These are phyloP conservation scores for Cryptocheilus praepositus DNA, from an alignment of 2,888 invertebrate genomes.

Conservation along the genomic window DNA sequence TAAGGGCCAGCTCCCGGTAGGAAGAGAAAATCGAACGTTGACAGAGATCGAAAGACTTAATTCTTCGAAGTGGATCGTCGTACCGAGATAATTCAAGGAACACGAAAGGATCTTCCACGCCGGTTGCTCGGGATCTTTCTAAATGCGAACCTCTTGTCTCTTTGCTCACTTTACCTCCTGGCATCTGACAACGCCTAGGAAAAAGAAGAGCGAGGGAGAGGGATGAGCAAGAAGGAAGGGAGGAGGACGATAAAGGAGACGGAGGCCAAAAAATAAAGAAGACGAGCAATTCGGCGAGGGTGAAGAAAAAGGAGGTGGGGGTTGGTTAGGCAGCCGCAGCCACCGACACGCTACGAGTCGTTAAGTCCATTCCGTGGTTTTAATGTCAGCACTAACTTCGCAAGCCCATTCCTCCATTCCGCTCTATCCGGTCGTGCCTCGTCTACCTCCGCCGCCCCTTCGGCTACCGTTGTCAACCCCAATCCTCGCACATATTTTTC, in stretches of 20 bases:
- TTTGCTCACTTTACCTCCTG: constrained; percentile 2
- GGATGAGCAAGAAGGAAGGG: too few relatives aligned
- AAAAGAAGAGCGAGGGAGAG: constrained; percentile 4
- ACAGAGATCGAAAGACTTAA: constrained; percentile 28
- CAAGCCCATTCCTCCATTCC: constrained; percentile 50
- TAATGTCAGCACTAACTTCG: constrained; percentile 67
- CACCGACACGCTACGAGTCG: constrained; percentile 66
- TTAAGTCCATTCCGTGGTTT: constrained; percentile 68
- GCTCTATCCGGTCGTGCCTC: constrained; percentile 45
- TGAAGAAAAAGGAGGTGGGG: constrained; percentile 32
- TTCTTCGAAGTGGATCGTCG: constrained; percentile 21
- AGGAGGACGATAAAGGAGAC: constrained; percentile 10
- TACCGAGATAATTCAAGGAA: constrained; percentile 28
- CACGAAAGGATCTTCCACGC: constrained; percentile 13
- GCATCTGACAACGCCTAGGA: constrained; percentile 4
- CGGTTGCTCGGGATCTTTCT: background rate
- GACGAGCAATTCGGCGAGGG: constrained; percentile 17
- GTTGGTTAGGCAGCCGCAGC: constrained; percentile 53
- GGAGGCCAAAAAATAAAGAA: constrained; percentile 29
- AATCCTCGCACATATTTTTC: constrained; percentile 55
- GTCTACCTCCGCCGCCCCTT: constrained; percentile 26
- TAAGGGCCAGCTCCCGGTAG: too few relatives aligned
- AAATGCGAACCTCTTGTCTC: background rate
- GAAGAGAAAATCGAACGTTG: constrained; percentile 4
- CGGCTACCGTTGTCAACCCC: constrained; percentile 52